These are phyloP conservation scores for Dendrolimus kikuchii DNA, from an alignment of 1,140 invertebrate species.

Conservation along the genomic window DNA sequence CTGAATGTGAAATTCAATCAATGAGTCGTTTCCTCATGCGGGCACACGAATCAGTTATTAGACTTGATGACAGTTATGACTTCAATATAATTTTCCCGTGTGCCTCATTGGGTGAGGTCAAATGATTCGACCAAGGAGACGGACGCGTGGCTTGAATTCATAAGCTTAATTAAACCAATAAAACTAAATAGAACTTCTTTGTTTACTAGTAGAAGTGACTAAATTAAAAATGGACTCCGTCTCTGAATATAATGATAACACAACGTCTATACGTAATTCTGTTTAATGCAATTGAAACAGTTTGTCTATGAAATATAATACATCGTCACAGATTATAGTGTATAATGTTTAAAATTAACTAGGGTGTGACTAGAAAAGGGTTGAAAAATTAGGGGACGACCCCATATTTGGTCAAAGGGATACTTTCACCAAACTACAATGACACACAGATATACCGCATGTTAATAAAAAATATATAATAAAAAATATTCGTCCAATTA, in stretches of 20 bases:
- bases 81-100: conserved; percentile 55
- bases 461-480: neutral
- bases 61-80: conserved; percentile 56
- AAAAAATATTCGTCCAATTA: too few relatives aligned
- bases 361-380: conserved; percentile 50
- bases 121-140: conserved; percentile 50
- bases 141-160: conserved; percentile 21
- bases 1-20: conserved; percentile 48
- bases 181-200: conserved; percentile 55
- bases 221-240: conserved; percentile 1
- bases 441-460: conserved; percentile 1
- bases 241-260: neutral
- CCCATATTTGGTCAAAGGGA: conserved; percentile 27
- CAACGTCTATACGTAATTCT: too few relatives aligned
- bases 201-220: conserved; percentile 27
- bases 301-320: neutral
- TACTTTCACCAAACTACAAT: conserved; percentile 14
- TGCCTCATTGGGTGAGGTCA: conserved; percentile 50
- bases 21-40: conserved; percentile 64
- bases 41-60: conserved; percentile 51
- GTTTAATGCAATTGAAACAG: too few relatives aligned
- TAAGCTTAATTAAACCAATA: conserved; percentile 51
- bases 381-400: conserved; percentile 46
- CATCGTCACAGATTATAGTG: conserved; percentile 23
- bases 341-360: conserved; percentile 27